Evolutionary conservation across 2,113 vertebrate genomes (phyloP).

Genomic region (Ifrita kowaldi): DNA sequence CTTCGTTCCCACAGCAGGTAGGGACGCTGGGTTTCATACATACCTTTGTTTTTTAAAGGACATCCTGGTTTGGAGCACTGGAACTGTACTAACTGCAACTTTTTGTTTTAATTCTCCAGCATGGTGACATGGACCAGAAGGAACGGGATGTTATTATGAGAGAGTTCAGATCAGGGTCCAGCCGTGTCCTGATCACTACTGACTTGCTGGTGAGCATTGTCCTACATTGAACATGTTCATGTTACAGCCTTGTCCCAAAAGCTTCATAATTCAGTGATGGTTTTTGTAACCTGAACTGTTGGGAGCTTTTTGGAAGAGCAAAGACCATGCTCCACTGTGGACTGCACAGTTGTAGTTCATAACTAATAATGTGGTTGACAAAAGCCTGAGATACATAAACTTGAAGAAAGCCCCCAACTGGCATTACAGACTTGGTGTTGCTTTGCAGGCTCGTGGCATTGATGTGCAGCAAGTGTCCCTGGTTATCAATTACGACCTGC

Average conservation of each 20-base stretch:
- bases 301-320: slow-evolving; percentile 78
- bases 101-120: slow-evolving; percentile 65
- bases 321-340: slow-evolving; percentile 82
- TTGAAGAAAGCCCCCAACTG: not conserved
- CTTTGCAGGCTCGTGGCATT: slow-evolving; percentile 92
- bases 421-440: not conserved
- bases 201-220: slow-evolving; percentile 88
- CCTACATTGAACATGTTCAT: rapidly evolving
- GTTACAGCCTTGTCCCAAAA: slow-evolving; percentile 49
- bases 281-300: slow-evolving; percentile 72
- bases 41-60: rapidly evolving
- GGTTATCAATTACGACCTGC: slow-evolving; percentile 98
- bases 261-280: slow-evolving; percentile 40
- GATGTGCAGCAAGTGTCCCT: slow-evolving; percentile 98
- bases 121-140: slow-evolving; percentile 99
- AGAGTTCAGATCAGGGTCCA: slow-evolving; percentile 94
- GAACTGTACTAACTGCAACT: not conserved
- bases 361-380: slow-evolving; percentile 81
- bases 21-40: slow-evolving; percentile 82
- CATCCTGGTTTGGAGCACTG: rapidly evolving
- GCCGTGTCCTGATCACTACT: slow-evolving; percentile 95
- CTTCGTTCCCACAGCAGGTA: slow-evolving; percentile 46
- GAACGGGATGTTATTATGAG: slow-evolving; percentile 98
- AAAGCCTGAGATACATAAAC: rapidly evolving
- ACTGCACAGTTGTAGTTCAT: slow-evolving; percentile 75